phyloP scores from a whole-genome alignment of 30 jellyfish, hydroid and myxozoan species.

The Aurelia sp. region DNA sequence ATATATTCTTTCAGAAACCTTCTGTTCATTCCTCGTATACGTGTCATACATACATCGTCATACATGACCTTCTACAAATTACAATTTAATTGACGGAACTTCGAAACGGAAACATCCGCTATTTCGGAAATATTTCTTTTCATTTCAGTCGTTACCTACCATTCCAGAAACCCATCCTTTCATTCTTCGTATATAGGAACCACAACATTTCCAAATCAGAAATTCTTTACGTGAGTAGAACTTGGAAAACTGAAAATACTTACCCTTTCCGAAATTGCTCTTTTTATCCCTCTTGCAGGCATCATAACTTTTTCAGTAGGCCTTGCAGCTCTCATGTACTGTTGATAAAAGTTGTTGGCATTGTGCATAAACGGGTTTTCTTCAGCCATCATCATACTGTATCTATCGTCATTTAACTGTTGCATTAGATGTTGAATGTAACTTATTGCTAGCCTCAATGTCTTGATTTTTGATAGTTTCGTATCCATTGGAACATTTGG shows the following conservation, averaged over 20 bases:
- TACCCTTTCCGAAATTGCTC: conserved; percentile 23
- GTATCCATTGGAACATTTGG: conserved; percentile 90
- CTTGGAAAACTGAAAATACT: not conserved
- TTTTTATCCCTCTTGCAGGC: conserved; percentile 33
- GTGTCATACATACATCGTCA: no score
- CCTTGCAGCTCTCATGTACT: conserved; percentile 18
- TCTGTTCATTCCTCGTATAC: no score
- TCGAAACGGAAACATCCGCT: no score
- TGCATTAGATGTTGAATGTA: conserved; percentile 82
- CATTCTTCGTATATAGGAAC: no score
- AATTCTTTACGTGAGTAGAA: no score
- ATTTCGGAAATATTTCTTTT: no score
- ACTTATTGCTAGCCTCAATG: conserved; percentile 83
- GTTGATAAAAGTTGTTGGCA: conserved; percentile 14
- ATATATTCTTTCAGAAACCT: no score
- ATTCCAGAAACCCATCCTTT: no score
- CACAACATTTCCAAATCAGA: no score
- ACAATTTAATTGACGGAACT: no score
- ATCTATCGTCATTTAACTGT: conserved; percentile 60
- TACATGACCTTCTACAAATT: no score
- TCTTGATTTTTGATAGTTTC: conserved; percentile 79
- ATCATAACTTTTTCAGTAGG: conserved; percentile 1
- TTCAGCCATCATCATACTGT: conserved; percentile 21
- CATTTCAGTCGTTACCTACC: no score
- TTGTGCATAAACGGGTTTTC: conserved; percentile 2